Conservation (phyloP, 2,113 vertebrate species). For the Amazona guildingii region DNA sequence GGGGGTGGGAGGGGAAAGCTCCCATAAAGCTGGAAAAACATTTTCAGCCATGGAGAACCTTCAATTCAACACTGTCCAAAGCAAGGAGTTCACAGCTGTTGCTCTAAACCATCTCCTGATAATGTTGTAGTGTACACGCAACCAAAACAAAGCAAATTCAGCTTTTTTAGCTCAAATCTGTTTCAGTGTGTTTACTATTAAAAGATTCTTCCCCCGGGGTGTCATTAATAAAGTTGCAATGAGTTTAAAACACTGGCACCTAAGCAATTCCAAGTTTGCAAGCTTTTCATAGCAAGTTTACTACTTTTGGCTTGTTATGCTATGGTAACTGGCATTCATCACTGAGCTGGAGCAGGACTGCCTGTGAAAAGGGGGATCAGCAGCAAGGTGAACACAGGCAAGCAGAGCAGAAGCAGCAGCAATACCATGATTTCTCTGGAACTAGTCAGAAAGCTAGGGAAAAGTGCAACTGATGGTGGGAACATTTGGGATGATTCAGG, state of each 20-base stretch:
- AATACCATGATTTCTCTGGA: neutral
- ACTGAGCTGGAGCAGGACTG: neutral
- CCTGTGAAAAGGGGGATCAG: neutral
- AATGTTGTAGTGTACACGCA: neutral
- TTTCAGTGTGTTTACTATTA: conserved; percentile 31
- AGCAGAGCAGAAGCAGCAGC: neutral
- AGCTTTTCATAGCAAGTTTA: conserved; percentile 36
- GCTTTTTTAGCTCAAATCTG: conserved; percentile 24
- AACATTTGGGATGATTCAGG: neutral
- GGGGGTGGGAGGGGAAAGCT: neutral
- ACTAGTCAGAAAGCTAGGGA: neutral
- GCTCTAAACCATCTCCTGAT: neutral
- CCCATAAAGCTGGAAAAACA: conserved; percentile 20
- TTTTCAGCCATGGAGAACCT: conserved; percentile 4
- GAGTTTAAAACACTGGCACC: conserved; percentile 34
- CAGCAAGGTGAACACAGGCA: neutral
- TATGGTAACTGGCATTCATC: neutral
- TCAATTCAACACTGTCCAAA: neutral
- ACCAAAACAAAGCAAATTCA: conserved; percentile 7
- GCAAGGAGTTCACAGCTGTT: neutral
- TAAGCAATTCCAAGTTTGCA: conserved; percentile 17
- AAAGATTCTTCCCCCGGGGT: conserved; percentile 42
- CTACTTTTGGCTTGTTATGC: neutral
- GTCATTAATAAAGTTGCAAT: conserved; percentile 52
- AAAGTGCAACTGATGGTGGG: neutral